Base-by-base conservation (phyloP, 2,888 invertebrate genomes). In the Phyto melanocephala region DNA sequence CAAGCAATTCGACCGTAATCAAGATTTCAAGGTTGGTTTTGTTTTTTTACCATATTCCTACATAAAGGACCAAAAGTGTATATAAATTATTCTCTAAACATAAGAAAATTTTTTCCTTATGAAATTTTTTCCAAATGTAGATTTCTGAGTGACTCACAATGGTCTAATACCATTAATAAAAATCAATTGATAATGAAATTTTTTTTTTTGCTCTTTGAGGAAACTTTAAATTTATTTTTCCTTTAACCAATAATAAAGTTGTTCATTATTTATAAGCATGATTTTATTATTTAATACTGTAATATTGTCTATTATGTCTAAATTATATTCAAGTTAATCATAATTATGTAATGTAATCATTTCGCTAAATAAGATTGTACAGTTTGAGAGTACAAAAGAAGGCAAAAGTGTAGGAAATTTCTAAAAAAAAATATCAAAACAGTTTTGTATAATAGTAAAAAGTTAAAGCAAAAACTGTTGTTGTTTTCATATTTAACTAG, bases 271-370 rank as follows among this genome's bases (percentile, higher is more conserved):
- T 60, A 45, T 42, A 56, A 65, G 13, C 33, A 35, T 35, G 42
- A 72, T 45, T 62, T 63, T 63, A n/a, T n/a, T 3, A 22, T 33
- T 42, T 11, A 15, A 28, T 52, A 15, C 58, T 28, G 24, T 72
- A 17, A 72, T 58, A n/a, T 52, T 42, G 72, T 42, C 65, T 24
- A 62, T 74, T 74, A 74, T 60, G 79, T 67, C 79, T 52, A 67
- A 72, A 67, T 72, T 45, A 67, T 52, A 35, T 79, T 42, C 4
- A 15, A 42, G 42, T 79, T 60, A 74, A 79, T 79, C 67, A 54
- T 60, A 60, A 67, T 74, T 60, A 70, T 62, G 17, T 56, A 54
- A 70, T 63, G 37, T 54, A 62, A 63, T 50, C 24, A 17, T 28
- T 45, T 70, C 37, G 42, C 7, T 54, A 58, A 37, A 47, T 37